Conservation (phyloP, 2,797 vertebrate species). For the Myotis vivesi region DNA sequence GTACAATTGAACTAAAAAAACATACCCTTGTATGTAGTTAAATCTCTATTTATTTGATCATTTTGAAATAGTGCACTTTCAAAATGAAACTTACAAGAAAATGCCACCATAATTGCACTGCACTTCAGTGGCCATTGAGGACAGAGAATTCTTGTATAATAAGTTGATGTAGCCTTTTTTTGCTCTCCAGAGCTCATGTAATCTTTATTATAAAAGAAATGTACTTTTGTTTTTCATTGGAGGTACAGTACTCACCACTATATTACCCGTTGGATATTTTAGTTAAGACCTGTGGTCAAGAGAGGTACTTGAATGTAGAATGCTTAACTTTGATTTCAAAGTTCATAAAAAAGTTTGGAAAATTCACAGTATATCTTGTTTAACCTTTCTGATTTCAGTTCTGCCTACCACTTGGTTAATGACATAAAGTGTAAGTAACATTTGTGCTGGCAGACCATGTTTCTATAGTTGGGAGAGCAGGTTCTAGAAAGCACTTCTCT, state of each 20-base stretch:
- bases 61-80: constrained; percentile 31
- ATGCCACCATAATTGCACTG: not conserved
- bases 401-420: not conserved
- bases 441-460: not conserved
- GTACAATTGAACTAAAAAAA: constrained; percentile 42
- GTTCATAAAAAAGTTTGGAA: not conserved
- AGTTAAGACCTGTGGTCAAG: not conserved
- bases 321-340: constrained; percentile 43
- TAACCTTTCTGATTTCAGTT: constrained; percentile 24
- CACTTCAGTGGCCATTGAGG: constrained; percentile 42
- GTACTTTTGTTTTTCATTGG: not conserved
- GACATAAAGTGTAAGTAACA: not conserved
- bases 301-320: not conserved
- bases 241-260: not conserved
- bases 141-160: constrained; percentile 20
- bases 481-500: not conserved
- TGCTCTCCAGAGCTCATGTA: not conserved
- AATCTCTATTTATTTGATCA: constrained; percentile 41
- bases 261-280: not conserved
- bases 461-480: not conserved
- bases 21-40: not conserved
- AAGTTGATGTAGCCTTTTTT: not conserved
- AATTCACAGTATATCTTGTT: not conserved
- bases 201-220: constrained; percentile 14
- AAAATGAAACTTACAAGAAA: constrained; percentile 43